These are phyloP conservation scores for Pipa parva DNA, from an alignment of 2,113 vertebrate genomes.

Conservation along the genomic window DNA sequence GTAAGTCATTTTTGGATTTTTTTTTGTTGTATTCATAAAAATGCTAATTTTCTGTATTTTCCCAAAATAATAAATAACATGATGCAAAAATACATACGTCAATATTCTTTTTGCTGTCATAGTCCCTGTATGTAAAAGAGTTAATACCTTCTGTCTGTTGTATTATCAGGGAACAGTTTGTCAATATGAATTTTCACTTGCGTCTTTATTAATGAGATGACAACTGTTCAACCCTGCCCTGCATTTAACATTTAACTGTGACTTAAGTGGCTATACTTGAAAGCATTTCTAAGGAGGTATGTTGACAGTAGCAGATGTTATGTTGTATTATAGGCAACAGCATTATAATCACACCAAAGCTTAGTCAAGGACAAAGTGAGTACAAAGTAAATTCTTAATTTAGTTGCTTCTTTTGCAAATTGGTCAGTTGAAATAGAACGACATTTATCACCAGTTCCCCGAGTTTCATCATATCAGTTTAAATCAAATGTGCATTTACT, in stretches of 20 bases:
- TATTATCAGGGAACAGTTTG: not conserved
- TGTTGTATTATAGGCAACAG: not conserved
- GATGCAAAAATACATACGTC: too few species aligned
- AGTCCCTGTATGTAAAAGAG: too few species aligned
- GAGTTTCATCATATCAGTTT: too few species aligned
- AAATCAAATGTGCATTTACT: too few species aligned
- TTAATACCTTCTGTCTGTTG: too few species aligned
- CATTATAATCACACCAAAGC: not conserved
- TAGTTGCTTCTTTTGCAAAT: not conserved
- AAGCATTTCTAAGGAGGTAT: not conserved
- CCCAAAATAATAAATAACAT: too few species aligned
- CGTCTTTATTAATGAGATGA: not conserved
- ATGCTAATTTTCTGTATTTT: too few species aligned
- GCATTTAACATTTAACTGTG: not conserved
- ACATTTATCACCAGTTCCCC: too few species aligned
- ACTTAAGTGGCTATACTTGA: not conserved
- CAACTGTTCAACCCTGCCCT: not conserved
- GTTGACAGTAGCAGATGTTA: conserved; percentile 2
- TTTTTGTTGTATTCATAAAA: too few species aligned
- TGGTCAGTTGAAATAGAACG: not conserved
- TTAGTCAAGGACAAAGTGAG: not conserved
- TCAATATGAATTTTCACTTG: not conserved
- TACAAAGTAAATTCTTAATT: not conserved
- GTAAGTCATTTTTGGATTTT: too few species aligned
- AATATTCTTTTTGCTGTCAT: too few species aligned